These are phyloP conservation scores for Diarsia rubi DNA, from an alignment of 2,888 invertebrate species.

Conservation along the genomic window DNA sequence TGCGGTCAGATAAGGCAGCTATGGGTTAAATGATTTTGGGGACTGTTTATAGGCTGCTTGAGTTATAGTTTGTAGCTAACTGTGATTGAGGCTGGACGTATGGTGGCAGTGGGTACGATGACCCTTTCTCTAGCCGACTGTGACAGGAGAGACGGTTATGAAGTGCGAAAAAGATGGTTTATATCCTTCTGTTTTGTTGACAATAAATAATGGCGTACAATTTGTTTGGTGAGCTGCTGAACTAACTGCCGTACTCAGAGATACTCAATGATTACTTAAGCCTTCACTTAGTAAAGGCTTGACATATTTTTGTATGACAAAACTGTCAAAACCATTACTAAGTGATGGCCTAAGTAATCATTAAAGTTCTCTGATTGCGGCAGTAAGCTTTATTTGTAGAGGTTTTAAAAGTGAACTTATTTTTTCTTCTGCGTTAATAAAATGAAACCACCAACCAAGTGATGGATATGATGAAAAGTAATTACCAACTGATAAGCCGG, in stretches of 20 bases:
- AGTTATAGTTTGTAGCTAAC: conserved; percentile 23
- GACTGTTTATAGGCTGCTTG: conserved; percentile 34
- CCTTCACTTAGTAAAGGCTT: too few species aligned
- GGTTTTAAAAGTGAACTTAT: background rate
- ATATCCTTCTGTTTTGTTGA: background rate
- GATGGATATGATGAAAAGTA: background rate
- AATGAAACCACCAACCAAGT: background rate
- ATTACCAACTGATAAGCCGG: background rate
- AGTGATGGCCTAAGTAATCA: too few species aligned
- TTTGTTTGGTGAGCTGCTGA: background rate
- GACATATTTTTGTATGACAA: too few species aligned
- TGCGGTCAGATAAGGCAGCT: conserved; percentile 46
- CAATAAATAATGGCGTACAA: too few species aligned
- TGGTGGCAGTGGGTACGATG: background rate
- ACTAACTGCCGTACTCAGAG: too few species aligned
- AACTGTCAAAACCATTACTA: too few species aligned
- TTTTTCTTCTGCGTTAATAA: background rate
- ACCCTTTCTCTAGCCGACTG: background rate
- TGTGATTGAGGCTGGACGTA: conserved; percentile 16
- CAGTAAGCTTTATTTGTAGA: background rate
- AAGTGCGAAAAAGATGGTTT: background rate
- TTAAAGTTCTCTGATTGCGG: too few species aligned
- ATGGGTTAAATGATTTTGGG: conserved; percentile 50
- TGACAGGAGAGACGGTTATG: background rate
- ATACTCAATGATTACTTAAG: too few species aligned